Conservation (phyloP, 2,797 vertebrate species). For the Leuciscus waleckii region DNA sequence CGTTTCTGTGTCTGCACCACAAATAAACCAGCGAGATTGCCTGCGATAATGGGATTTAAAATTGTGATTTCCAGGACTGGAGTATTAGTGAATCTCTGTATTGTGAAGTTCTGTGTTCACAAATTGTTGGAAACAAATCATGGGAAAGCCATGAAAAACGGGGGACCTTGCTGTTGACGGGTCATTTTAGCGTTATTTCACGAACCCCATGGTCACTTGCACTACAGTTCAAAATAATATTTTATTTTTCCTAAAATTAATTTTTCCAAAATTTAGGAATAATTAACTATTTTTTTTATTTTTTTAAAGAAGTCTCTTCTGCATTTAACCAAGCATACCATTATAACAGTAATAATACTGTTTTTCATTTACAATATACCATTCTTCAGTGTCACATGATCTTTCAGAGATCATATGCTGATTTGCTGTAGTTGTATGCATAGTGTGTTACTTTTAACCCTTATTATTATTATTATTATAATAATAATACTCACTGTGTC, state of each 20-base stretch:
- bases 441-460: too few relatives aligned
- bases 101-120: not conserved
- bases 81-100: not conserved
- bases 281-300: too few relatives aligned
- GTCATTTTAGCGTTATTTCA: not conserved
- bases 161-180: not conserved
- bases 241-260: too few relatives aligned
- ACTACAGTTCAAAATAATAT: too few relatives aligned
- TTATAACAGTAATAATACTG: not conserved
- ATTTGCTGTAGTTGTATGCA: not conserved
- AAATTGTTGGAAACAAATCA: not conserved
- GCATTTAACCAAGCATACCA: not conserved
- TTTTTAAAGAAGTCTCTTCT: too few relatives aligned
- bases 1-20: not conserved
- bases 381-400: not conserved
- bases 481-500: not conserved
- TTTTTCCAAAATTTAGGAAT: too few relatives aligned
- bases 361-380: not conserved
- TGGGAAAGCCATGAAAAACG: not conserved
- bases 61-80: not conserved
- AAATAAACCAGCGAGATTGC: not conserved
- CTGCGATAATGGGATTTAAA: not conserved
- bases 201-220: not conserved
- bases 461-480: not conserved
- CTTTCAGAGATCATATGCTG: not conserved